These are phyloP conservation scores for Myodes glareolus DNA, from an alignment of 2,113 vertebrate genomes.

Conservation along the genomic window DNA sequence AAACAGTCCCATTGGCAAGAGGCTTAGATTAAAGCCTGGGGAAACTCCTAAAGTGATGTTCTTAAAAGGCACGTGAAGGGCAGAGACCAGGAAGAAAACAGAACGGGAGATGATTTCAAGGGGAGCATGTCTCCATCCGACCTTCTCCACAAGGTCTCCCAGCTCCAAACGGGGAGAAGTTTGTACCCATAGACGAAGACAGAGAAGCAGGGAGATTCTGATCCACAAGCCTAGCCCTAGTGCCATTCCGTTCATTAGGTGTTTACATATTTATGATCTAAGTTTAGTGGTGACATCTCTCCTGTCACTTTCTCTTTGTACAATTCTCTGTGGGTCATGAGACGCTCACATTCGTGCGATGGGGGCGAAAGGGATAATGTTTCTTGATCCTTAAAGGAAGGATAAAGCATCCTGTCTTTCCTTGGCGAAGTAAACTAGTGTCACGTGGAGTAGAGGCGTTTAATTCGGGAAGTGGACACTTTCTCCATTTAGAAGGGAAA, in stretches of 20 bases:
- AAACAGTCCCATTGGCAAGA: conserved; percentile 58
- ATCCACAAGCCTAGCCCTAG: background rate
- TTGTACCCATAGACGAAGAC: background rate
- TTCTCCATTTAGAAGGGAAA: conserved; percentile 7
- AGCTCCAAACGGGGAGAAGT: conserved; percentile 1
- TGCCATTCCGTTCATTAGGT: background rate
- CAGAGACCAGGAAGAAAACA: conserved; percentile 49
- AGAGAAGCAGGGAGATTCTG: background rate
- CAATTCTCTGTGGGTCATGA: background rate
- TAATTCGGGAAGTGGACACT: conserved; percentile 16
- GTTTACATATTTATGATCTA: background rate
- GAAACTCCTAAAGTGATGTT: conserved; percentile 61
- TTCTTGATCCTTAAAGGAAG: background rate
- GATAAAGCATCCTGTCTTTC: conserved; percentile 13
- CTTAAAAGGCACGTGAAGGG: conserved; percentile 35
- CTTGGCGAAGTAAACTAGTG: conserved; percentile 8
- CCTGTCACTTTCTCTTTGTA: conserved; percentile 32
- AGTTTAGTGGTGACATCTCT: conserved; percentile 34
- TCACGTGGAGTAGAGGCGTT: background rate
- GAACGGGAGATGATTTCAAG: conserved; percentile 33
- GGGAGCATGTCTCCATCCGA: conserved; percentile 39
- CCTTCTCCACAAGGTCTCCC: background rate
- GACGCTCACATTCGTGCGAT: background rate
- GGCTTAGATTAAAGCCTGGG: conserved; percentile 62
- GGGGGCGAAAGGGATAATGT: background rate